phyloP scores from a whole-genome alignment of 2,113 vertebrate species.

The Malurus alboscapulatus region DNA sequence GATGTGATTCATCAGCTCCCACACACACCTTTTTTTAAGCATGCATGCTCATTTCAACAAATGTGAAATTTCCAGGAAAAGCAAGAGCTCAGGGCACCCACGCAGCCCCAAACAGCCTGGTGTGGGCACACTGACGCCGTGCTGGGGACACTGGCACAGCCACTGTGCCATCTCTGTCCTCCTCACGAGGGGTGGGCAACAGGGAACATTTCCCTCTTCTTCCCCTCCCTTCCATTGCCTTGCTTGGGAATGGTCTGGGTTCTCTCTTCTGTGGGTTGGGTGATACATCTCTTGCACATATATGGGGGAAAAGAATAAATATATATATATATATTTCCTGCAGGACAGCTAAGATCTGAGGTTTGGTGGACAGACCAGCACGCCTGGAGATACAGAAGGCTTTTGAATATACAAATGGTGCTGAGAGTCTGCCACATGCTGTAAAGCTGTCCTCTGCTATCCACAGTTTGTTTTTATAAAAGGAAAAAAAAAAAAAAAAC shows the following conservation, averaged over 20 bases:
- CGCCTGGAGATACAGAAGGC: not conserved
- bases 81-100: not conserved
- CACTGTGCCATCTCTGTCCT: fast-evolving
- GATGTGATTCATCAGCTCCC: constrained; percentile 16
- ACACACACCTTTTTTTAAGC: not conserved
- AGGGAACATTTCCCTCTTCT: not conserved
- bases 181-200: not conserved
- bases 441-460: not conserved
- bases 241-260: not conserved
- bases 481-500: not conserved
- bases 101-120: not conserved
- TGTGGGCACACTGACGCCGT: fast-evolving
- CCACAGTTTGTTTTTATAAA: not conserved
- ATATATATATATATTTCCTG: fast-evolving
- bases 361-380: fast-evolving
- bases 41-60: constrained; percentile 9
- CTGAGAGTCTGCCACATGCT: not conserved
- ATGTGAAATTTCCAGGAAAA: constrained; percentile 10
- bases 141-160: fast-evolving
- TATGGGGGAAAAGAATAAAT: not conserved
- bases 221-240: not conserved
- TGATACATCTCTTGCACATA: not conserved
- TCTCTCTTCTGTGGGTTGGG: not conserved
- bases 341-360: not conserved
- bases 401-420: not conserved